phyloP scores from a whole-genome alignment of 2,888 invertebrate genomes.

The Acronicta alni region DNA sequence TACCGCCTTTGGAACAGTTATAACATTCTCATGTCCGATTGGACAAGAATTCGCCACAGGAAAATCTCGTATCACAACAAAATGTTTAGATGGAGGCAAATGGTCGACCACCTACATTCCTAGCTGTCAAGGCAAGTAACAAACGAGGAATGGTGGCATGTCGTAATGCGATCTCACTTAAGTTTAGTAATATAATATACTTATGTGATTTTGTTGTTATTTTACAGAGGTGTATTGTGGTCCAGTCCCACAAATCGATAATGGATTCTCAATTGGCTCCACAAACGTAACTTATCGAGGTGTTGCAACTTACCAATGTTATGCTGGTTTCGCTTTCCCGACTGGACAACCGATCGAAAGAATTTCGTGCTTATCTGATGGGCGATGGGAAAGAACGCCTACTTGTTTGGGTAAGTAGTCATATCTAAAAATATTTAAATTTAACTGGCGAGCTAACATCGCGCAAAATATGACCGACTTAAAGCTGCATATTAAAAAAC shows the following conservation, averaged over 20 bases:
- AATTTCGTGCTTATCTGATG: conserved; percentile 96
- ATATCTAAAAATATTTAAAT: neutral
- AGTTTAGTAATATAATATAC: conserved; percentile 20
- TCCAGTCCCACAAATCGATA: conserved; percentile 99
- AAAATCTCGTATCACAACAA: conserved; percentile 94
- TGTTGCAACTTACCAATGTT: conserved; percentile 98
- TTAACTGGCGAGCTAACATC: neutral
- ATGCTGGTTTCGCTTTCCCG: conserved; percentile 98
- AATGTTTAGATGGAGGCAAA: conserved; percentile 96
- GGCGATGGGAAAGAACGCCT: conserved; percentile 97
- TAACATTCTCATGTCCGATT: conserved; percentile 97
- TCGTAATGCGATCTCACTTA: conserved; percentile 27
- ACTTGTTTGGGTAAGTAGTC: conserved; percentile 93
- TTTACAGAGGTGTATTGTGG: conserved; percentile 96
- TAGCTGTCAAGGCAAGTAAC: conserved; percentile 94
- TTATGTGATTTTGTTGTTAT: conserved; percentile 45
- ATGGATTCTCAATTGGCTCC: conserved; percentile 98
- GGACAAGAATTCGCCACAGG: conserved; percentile 98
- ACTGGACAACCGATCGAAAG: conserved; percentile 96
- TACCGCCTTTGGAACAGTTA: conserved; percentile 96
- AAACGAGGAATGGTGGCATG: conserved; percentile 29
- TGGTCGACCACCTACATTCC: conserved; percentile 98
- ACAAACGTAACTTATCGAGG: conserved; percentile 98
- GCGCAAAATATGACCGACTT: neutral
- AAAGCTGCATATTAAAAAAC: too few species aligned